Percentiles rank a stretch among this genome's conserved stretches.
Evolutionary conservation across 2,888 invertebrate genomes (phyloP).

Genomic region (Melieria crassipennis): DNA sequence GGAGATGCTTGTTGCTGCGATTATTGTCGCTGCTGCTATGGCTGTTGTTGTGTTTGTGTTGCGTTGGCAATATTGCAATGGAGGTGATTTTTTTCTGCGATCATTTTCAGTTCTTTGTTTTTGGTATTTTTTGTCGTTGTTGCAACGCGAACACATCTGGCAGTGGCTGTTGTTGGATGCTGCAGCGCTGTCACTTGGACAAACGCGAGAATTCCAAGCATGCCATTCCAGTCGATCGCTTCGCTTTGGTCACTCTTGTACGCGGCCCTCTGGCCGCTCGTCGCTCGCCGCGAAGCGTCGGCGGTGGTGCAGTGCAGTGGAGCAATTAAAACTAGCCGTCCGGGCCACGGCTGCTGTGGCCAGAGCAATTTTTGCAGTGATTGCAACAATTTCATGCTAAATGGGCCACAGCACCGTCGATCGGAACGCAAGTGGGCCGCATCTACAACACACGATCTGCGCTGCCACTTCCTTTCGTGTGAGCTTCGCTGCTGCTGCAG

Average conservation of each 20-base stretch:
- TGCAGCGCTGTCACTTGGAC: constrained; percentile 21
- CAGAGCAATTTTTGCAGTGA: constrained; percentile 49
- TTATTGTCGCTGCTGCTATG: too few species aligned
- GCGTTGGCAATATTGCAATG: constrained; percentile 33
- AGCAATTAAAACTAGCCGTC: constrained; percentile 39
- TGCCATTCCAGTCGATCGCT: constrained; percentile 31
- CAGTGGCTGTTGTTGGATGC: constrained; percentile 20
- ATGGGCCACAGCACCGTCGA: constrained; percentile 50
- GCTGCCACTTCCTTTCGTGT: constrained; percentile 25
- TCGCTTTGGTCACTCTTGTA: neutral
- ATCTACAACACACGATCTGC: constrained; percentile 12
- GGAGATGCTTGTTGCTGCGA: too few species aligned
- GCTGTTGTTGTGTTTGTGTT: constrained; percentile 6
- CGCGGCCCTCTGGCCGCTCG: constrained; percentile 11
- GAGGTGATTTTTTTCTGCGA: constrained; percentile 10
- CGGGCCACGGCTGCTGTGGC: constrained; percentile 24
- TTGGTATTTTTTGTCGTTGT: constrained; percentile 11
- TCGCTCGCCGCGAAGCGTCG: neutral
- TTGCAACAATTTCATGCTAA: constrained; percentile 58
- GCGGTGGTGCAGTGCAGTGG: neutral
- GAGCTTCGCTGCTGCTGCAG: neutral
- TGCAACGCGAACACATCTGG: constrained; percentile 18
- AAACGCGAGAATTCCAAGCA: constrained; percentile 22
- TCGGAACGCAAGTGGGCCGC: constrained; percentile 38
- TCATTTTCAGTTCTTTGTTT: neutral